These are phyloP conservation scores for Selene dorsalis DNA, from an alignment of 2,797 vertebrate species.

Conservation along the genomic window DNA sequence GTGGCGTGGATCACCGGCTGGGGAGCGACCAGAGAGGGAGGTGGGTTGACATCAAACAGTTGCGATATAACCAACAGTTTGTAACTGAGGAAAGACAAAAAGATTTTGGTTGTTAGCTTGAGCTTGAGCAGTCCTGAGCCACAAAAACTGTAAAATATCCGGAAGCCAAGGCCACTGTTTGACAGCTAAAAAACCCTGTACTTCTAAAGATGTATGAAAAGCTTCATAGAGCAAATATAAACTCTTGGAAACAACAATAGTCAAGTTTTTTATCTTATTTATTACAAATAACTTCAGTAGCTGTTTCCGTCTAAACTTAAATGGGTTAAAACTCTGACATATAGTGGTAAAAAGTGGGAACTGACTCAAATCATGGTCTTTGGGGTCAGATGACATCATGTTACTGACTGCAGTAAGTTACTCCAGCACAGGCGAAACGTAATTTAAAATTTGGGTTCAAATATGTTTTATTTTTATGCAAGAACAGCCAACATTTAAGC, in stretches of 20 bases:
- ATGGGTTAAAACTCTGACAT: not conserved
- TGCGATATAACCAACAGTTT: not conserved
- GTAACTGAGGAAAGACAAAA: not conserved
- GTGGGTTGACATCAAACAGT: slow-evolving; percentile 72
- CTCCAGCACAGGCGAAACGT: no score
- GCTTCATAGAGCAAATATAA: not conserved
- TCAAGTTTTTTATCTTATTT: not conserved
- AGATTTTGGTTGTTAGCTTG: not conserved
- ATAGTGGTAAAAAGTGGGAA: not conserved
- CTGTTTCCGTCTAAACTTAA: not conserved
- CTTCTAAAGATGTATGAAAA: not conserved
- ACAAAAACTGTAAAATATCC: not conserved
- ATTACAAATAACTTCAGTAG: no score
- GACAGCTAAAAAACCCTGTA: no score
- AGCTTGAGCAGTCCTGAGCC: no score
- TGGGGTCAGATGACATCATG: no score
- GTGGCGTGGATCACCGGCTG: slow-evolving; percentile 93
- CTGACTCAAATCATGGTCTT: no score
- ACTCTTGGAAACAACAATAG: not conserved
- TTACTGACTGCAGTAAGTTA: no score
- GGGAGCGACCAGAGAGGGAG: slow-evolving; percentile 89
- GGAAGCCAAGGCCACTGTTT: not conserved
- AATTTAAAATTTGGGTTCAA: not conserved
- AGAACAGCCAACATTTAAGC: not conserved
- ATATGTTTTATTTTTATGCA: not conserved